Evolutionary conservation across 2,113 vertebrate genomes (phyloP), one percentile per base, ranked within the genome.

Genomic region (Sinocyclocheilus grahami): DNA sequence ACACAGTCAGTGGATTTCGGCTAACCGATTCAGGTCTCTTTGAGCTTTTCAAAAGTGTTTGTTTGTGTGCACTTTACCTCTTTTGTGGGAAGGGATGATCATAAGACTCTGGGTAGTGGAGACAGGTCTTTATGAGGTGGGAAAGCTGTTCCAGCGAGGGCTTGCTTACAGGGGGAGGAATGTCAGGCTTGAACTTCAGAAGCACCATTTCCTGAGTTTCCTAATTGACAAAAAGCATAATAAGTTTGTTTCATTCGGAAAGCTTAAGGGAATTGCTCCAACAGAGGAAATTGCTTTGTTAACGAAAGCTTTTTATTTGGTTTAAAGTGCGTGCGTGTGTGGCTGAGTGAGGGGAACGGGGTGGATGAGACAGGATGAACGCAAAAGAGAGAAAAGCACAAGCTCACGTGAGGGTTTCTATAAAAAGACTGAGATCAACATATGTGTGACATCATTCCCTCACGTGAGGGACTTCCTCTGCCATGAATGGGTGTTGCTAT

Each of bases 71-170:
- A 10, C 20, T 86, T 90, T 76, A 99, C 98, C 98, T 99, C 90
- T 97, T 95, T 88, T 95, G 95, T 90, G 94, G 88, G 92, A 99
- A 99, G 1, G 95, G 93, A 84, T 99, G 98, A 90, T 90, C 95
- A 92, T 95, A 97, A 67, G 95, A 97, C 87, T 99, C 97, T 16
- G 98, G 97, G 92, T 98, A 99, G 91, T 96, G 96, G 91, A 99
- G 94, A 90, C 96, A 98, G 37, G 95, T 97, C 92, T 97, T 98
- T 90, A 99, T 96, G 79, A 99, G 96, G 89, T 95, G 97, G 86
- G 97, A 97, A 88, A 99, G 95, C 87, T 99, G 97, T 46, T 97
- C 96, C 86, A 93, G 86, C 3, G 97, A 95, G 48, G 97, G 96
- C 85, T 90, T 94, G 84, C 91, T 86, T 20, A 95, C 90, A 90